Percentiles rank a stretch among this genome's conserved stretches.
Conservation (phyloP, 2,888 invertebrate genomes). For the Leptothorax acervorum region DNA sequence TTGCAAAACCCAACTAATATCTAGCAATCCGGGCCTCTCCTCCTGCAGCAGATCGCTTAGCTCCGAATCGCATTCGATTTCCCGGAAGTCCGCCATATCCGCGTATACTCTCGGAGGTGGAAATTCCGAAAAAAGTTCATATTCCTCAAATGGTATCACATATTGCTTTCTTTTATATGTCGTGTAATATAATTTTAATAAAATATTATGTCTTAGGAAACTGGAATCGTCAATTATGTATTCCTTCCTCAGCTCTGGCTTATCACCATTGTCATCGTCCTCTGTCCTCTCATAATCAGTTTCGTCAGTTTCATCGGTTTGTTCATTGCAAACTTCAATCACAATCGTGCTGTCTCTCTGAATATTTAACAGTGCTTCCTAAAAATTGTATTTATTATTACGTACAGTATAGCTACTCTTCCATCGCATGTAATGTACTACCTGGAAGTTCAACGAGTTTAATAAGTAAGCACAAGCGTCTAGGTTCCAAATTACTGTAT, state of each 20-base stretch:
- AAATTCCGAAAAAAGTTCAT: conserved; percentile 76
- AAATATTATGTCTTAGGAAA: conserved; percentile 78
- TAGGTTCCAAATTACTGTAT: conserved; percentile 81
- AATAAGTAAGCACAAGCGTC: conserved; percentile 79
- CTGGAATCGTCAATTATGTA: conserved; percentile 80
- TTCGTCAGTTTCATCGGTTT: conserved; percentile 64
- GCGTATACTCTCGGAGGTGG: conserved; percentile 70
- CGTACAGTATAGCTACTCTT: background rate
- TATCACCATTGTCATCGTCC: background rate
- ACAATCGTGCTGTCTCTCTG: conserved; percentile 75
- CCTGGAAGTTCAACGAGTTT: conserved; percentile 79
- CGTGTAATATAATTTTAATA: conserved; percentile 78
- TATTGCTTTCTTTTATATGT: conserved; percentile 68
- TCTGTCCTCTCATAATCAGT: conserved; percentile 36
- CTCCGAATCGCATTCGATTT: conserved; percentile 72
- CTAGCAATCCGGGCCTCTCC: conserved; percentile 79
- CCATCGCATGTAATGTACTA: conserved; percentile 48
- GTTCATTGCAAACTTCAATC: conserved; percentile 56
- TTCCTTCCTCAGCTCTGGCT: conserved; percentile 25
- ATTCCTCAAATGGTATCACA: conserved; percentile 73
- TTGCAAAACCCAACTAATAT: conserved; percentile 81
- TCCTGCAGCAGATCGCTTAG: conserved; percentile 76
- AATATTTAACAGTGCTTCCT: conserved; percentile 79
- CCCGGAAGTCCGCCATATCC: conserved; percentile 17
- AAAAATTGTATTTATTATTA: conserved; percentile 39